These are phyloP conservation scores for Hipparchia semele DNA, from an alignment of 2,888 invertebrate genomes.

Conservation along the genomic window DNA sequence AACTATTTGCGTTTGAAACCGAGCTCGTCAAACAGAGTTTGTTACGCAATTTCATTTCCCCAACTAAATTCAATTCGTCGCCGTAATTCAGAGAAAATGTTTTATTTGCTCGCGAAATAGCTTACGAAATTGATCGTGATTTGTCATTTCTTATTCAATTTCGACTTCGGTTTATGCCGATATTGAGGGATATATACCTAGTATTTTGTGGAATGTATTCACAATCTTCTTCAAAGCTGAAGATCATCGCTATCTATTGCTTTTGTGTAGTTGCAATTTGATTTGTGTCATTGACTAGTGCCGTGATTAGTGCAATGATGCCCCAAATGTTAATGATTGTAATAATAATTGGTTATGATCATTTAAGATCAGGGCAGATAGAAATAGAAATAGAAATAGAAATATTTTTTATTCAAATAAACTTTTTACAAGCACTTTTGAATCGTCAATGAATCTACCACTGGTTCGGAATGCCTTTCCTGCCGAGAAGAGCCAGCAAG, in stretches of 20 bases:
- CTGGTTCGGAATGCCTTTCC: too few relatives aligned
- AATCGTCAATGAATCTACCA: too few relatives aligned
- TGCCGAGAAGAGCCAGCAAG: too few relatives aligned
- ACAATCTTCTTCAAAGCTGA: not conserved
- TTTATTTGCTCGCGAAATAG: conserved; percentile 27
- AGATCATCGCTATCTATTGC: not conserved
- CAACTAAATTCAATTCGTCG: conserved; percentile 38
- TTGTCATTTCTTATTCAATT: conserved; percentile 13
- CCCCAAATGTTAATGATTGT: too few relatives aligned
- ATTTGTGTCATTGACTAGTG: not conserved
- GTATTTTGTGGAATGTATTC: not conserved
- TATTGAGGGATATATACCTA: not conserved
- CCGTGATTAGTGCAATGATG: not conserved
- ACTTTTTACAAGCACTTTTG: too few relatives aligned
- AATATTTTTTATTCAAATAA: too few relatives aligned
- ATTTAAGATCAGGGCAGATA: too few relatives aligned
- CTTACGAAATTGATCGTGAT: conserved; percentile 19
- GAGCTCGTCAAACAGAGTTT: conserved; percentile 31
- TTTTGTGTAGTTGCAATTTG: too few relatives aligned
- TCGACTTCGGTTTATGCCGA: not conserved
- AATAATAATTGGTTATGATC: too few relatives aligned
- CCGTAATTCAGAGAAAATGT: conserved; percentile 36
- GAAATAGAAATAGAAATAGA: too few relatives aligned
- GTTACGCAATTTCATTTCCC: conserved; percentile 37
- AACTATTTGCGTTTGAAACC: conserved; percentile 32